Base-by-base conservation (phyloP, 1,140 invertebrate species). In the Hyles euphorbiae region DNA sequence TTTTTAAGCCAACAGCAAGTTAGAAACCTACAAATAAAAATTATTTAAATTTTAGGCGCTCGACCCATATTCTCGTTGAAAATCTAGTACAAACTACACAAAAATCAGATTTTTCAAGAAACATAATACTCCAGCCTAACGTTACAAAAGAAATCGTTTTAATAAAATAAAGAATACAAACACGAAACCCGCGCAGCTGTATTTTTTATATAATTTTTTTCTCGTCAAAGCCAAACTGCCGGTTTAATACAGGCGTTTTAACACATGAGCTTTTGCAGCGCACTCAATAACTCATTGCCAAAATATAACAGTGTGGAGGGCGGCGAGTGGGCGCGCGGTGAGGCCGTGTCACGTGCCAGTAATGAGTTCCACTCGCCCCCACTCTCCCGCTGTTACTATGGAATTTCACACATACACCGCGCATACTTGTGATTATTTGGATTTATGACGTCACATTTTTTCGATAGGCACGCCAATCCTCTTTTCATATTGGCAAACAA, bases 201-300 rank as follows among this genome's bases (percentile, higher is more conserved):
- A 11, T 22, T 48, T 11, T 48, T 53, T 53, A 40, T 43, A 4
- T 40, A n/a, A n/a, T 51, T 33, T 53, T 54, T 54, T 7, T n/a
- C 50, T 52, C 50, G 55, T 62, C 60, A 60, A 58, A 62, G 49
- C 55, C 58, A 61, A 60, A 59, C 56, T 70, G 36, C 36, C 36
- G 36, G 36, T 40, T 40, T 40, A 40, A 70, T 70, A 68, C 61
- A 70, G 68, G 70, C 69, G 71, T 63, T 72, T 78, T 72, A 76
- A 77, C 72, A 83, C 80, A 79, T 78, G 76, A 83, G 80, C 75
- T 76, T 76, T 81, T 69, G 58, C n/a, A n/a, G 72, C 67, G 68
- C 81, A 87, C 81, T 87, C 82, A 84, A 87, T 87, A 87, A 87
- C 82, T 87, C 84, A 87, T 84, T 87, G 83, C 63, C 77, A 68